These are phyloP conservation scores for Platycheirus rosarum DNA, from an alignment of 2,888 invertebrate species.

Conservation along the genomic window DNA sequence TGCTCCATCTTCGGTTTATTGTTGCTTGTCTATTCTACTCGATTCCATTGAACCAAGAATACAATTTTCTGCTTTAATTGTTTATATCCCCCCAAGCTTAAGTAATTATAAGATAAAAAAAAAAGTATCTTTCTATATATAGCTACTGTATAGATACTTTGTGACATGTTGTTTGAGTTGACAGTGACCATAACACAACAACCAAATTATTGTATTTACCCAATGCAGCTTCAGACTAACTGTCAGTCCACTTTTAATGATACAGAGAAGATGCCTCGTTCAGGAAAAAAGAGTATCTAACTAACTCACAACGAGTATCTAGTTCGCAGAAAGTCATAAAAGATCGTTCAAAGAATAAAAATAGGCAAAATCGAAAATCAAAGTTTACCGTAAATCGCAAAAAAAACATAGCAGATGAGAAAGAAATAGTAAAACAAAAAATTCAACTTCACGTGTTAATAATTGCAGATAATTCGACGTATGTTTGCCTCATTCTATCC, in stretches of 20 bases:
- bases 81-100: neutral
- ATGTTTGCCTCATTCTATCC: neutral
- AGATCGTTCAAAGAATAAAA: constrained; percentile 6
- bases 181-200: constrained; percentile 55
- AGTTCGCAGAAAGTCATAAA: constrained; percentile 34
- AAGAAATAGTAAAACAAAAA: too few relatives aligned
- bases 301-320: constrained; percentile 36
- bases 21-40: constrained; percentile 8
- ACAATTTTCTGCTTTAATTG: constrained; percentile 22
- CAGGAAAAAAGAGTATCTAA: constrained; percentile 3
- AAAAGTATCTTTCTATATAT: neutral
- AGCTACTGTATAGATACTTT: constrained; percentile 11
- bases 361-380: constrained; percentile 33
- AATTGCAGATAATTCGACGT: constrained; percentile 53
- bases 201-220: constrained; percentile 3
- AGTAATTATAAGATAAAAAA: constrained; percentile 5
- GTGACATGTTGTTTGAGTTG: constrained; percentile 28
- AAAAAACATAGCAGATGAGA: constrained; percentile 8
- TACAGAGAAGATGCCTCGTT: neutral
- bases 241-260: constrained; percentile 7
- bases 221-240: constrained; percentile 25
- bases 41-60: constrained; percentile 13
- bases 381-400: constrained; percentile 35
- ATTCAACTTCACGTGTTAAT: constrained; percentile 53
- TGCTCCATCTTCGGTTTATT: constrained; percentile 32